These are phyloP conservation scores for Uloborus plumipes DNA, from an alignment of 2,888 invertebrate genomes.

Conservation along the genomic window DNA sequence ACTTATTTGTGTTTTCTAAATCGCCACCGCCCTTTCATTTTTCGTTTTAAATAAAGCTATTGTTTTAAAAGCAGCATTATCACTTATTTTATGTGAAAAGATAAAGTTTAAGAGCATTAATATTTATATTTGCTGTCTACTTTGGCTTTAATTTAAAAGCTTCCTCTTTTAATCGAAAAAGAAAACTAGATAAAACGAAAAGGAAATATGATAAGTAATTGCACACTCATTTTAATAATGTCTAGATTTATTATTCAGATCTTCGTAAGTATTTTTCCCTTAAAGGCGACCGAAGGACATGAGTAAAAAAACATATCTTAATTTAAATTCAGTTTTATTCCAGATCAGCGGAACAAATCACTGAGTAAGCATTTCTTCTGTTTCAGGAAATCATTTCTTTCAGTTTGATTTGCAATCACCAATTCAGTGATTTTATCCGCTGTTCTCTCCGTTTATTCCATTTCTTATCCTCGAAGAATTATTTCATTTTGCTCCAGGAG, in stretches of 20 bases:
- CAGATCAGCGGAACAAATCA: conserved; percentile 10
- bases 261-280: not conserved
- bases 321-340: conserved; percentile 34
- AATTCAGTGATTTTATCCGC: conserved; percentile 25
- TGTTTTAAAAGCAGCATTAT: not conserved
- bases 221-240: conserved; percentile 22
- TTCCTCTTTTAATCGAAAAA: conserved; percentile 4
- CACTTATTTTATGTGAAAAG: not conserved
- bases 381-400: conserved; percentile 23
- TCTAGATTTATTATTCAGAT: conserved; percentile 2
- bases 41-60: too few relatives aligned
- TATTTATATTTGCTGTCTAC: not conserved
- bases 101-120: not conserved
- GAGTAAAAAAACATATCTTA: conserved; percentile 23
- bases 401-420: conserved; percentile 38
- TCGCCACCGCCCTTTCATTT: too few relatives aligned
- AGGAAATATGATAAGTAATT: conserved; percentile 19
- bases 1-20: too few relatives aligned
- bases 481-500: conserved; percentile 26
- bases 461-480: conserved; percentile 20
- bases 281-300: not conserved
- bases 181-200: not conserved
- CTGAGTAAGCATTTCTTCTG: conserved; percentile 8
- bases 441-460: conserved; percentile 15
- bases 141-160: conserved; percentile 8